Base-by-base conservation (phyloP, 1,140 invertebrate species). In the Dendroctonus valens region DNA sequence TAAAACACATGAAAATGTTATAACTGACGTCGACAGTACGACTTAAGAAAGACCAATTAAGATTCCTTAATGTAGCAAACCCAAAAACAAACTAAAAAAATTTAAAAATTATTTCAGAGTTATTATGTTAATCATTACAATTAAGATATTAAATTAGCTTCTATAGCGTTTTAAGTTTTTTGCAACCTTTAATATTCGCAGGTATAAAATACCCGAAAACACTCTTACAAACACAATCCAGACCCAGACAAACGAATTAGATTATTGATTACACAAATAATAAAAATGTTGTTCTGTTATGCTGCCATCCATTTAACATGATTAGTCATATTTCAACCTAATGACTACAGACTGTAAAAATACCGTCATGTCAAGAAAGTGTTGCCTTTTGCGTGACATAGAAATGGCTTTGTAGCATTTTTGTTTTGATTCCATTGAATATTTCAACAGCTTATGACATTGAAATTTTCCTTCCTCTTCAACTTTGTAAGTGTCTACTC, bases 191-290 rank as follows among this genome's bases (percentile, higher is more conserved):
- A 26, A 26, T 26, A 26, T 26, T 26, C 26, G 26, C 26, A 26
- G 26, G 26, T 26, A 26, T 26, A 26, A 26, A 26, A 26, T 3
- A 26, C 26, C 26, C 3, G 6, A 26, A 54, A 39, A 54, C 2
- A 9, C 2, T n/a, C n/a, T 1, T 11, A 54, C 37, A 26, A 26
- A 15, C n/a, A 9, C 37, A 11, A 8, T 46, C n/a, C 42, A 46
- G n/a, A 12, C 42, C n/a, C 42, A 46, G 49, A 51, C 49, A 51
- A 15, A 9, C 0, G 49, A 51, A 15, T 51, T 51, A 51, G 0
- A 7, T 51, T 51, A 51, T 58, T 58, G 41, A 58, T 58, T 58
- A 26, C 55, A 58, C 41, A 58, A 26, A 58, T 58, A 58, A 58
- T 58, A 44, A 58, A 44, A 58, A 58, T 39, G 37, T 58, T 58